Base-by-base conservation (phyloP, 2,888 invertebrate species). In the Ochropacha duplaris region DNA sequence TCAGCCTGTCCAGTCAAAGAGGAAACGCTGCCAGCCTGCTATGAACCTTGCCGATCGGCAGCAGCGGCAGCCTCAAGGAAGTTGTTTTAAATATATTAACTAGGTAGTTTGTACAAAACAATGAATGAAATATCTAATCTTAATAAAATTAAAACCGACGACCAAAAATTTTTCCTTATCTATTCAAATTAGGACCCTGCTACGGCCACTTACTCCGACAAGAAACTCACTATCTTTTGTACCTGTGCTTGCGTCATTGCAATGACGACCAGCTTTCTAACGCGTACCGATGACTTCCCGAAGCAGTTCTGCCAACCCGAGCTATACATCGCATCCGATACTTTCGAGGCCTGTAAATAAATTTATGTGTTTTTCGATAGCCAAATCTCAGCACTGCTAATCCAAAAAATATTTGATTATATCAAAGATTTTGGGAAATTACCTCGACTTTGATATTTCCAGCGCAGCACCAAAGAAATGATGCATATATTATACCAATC, bases 401-500 rank as follows among this genome's bases (percentile, higher is more conserved):
- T 22, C 49, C 4, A 49, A 9, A 0, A 16, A 14, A 2, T 1
- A 11, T n/a, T 16, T n/a, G n/a, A n/a, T n/a, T n/a, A n/a, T n/a
- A n/a, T n/a, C n/a, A n/a, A n/a, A 3, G 5, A 12, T 4, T 16
- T 4, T 16, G 2, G 12, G 14, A 11, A 16, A 58, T 57, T 61
- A 77, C 83, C 70, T 83, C 84, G 3, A 81, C 68, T 2, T 84
- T 81, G 24, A 83, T 69, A 54, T 84, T 81, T 2, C 84, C 84
- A 22, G 82, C 76, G 54, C 76, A 82, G 76, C 81, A 83, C 74
- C 83, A 68, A 60, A 78, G 70, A 36, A 79, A 69, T 0, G 81
- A 84, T 4, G 19, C 9, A 9, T 1, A 31, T 9, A 31, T 6
- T 22, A 52, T 12, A 19, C 5, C 9, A 5, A 4, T 9, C 11